Base-by-base conservation (phyloP, 2,888 invertebrate species). In the Gastracanthus pulcherrimus region DNA sequence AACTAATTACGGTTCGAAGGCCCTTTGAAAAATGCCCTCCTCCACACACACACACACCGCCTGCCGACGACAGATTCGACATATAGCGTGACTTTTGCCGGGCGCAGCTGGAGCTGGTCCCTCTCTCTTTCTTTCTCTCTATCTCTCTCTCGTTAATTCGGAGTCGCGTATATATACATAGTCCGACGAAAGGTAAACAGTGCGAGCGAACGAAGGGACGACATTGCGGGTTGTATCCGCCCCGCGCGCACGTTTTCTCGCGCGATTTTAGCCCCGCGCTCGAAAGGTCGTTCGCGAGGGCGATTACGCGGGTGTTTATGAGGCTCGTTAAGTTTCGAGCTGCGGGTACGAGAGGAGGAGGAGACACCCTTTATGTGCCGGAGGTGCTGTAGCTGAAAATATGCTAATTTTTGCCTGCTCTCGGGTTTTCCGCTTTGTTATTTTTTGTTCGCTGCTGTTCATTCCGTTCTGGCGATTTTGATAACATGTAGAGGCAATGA, bases 131-230 rank as follows among this genome's bases (percentile, higher is more conserved):
- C n/a, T n/a, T n/a, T n/a, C n/a, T n/a, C n/a, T n/a, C n/a, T n/a
- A n/a, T n/a, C n/a, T n/a, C n/a, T n/a, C n/a, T n/a, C 58, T 66
- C 72, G 72, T 79, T 79, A 67, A 79, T 79, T 79, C 66, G 29
- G 41, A 2, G 16, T 31, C 23, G 60, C 23, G 26, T n/a, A 41
- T 38, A 31, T 34, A 16, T n/a, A n/a, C n/a, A n/a, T n/a, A n/a
- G n/a, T n/a, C n/a, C n/a, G n/a, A n/a, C n/a, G n/a, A 70, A 71
- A 71, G 71, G 67, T 81, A 81, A 81, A 76, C 81, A 72, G n/a
- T n/a, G n/a, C n/a, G n/a, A n/a, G n/a, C n/a, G 51, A 45, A 34
- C 48, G 26, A 45, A 23, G 34, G 36, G 58, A 45, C 13, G 11
- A n/a, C 1, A 38, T 23, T 3, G 23, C n/a, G n/a, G n/a, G n/a